These are phyloP conservation scores for Antechinus stuartii DNA, from an alignment of 2,113 vertebrate genomes.

Conservation along the genomic window DNA sequence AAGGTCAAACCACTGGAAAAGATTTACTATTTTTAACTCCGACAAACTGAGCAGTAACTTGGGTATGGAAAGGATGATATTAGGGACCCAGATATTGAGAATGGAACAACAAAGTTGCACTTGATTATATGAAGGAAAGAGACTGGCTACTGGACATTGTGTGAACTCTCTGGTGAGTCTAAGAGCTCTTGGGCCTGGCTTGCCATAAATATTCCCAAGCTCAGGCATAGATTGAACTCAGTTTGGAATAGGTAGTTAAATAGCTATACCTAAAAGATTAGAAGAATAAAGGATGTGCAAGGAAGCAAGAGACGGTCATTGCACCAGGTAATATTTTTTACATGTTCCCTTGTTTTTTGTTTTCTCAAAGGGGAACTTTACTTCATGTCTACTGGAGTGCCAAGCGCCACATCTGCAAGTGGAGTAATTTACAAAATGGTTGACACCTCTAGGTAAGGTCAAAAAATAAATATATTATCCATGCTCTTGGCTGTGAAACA, in stretches of 20 bases:
- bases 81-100: background rate
- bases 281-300: background rate
- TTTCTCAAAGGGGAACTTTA: constrained; percentile 91
- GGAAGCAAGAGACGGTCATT: accelerated
- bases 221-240: background rate
- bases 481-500: background rate
- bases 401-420: constrained; percentile 89
- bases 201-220: background rate
- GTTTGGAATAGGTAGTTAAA: background rate
- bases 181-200: accelerated
- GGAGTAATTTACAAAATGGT: constrained; percentile 96
- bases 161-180: background rate
- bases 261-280: background rate
- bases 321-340: background rate
- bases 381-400: constrained; percentile 93
- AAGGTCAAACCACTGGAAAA: background rate
- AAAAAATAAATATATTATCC: background rate
- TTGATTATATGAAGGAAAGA: background rate
- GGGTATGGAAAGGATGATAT: background rate
- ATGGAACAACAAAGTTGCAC: background rate
- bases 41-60: background rate
- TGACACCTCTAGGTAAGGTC: constrained; percentile 93
- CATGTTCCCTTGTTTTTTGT: background rate
- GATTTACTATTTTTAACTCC: background rate
- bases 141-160: background rate